These are phyloP conservation scores for Parotocinclus haroldoi DNA, from an alignment of 2,797 vertebrate species.

Conservation along the genomic window DNA sequence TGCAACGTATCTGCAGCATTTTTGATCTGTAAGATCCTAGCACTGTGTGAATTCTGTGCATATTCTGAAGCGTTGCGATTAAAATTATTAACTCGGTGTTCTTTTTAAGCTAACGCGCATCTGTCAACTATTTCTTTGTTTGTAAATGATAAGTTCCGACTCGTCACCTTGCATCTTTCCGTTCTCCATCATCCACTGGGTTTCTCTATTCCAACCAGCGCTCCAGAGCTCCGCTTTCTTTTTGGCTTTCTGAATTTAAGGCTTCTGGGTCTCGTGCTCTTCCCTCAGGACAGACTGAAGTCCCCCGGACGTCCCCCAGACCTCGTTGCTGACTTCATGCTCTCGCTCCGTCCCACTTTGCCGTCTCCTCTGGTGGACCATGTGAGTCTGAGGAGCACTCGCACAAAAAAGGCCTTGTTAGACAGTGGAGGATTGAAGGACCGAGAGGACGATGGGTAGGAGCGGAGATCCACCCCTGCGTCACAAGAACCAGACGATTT, in stretches of 20 bases:
- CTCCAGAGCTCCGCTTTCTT: neutral
- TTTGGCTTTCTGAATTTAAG: neutral
- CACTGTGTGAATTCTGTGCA: too few species aligned
- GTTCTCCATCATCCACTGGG: slow-evolving; percentile 47
- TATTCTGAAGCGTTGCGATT: too few species aligned
- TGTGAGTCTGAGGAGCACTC: slow-evolving; percentile 75
- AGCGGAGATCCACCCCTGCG: slow-evolving; percentile 23
- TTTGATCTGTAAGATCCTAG: too few species aligned
- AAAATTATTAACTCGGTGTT: too few species aligned
- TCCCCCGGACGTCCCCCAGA: neutral
- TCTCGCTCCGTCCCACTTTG: slow-evolving; percentile 27
- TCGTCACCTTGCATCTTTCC: slow-evolving; percentile 44
- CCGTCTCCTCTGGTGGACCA: slow-evolving; percentile 59
- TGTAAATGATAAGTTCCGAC: too few species aligned
- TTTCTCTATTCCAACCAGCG: slow-evolving; percentile 6
- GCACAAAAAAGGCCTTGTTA: slow-evolving; percentile 75
- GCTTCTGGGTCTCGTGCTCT: neutral
- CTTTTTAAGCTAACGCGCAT: too few species aligned
- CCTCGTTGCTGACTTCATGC: slow-evolving; percentile 15
- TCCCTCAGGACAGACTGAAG: neutral
- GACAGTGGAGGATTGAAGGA: slow-evolving; percentile 52
- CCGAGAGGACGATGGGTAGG: slow-evolving; percentile 34
- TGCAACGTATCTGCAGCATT: too few species aligned
- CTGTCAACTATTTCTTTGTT: too few species aligned
- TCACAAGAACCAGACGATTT: slow-evolving; percentile 32